Base-by-base conservation (phyloP, 2,888 invertebrate species). In the Mesochorus sp. region DNA sequence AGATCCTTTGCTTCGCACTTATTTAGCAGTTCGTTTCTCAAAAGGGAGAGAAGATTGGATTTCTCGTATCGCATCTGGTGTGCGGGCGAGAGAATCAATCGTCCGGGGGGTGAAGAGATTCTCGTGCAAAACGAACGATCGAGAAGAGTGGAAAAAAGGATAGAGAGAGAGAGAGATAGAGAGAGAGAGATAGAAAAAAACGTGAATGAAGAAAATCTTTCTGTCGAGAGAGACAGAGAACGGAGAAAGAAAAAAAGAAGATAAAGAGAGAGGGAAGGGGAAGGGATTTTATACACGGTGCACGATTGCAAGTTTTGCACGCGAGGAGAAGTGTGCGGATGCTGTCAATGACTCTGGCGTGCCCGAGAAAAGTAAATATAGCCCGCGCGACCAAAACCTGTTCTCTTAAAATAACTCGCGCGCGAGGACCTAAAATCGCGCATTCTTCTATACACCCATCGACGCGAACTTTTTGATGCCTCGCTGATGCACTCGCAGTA, bases 331-430 rank as follows among this genome's bases (percentile, higher is more conserved):
- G 62, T 64, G 55, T 57, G 55, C 67, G 59, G 73, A 85, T 80
- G 80, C 86, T 87, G 87, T 87, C 87, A 87, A 87, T 87, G 87
- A 86, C 86, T 87, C 86, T 84, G 82, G 84, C 82, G 76, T 83
- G 85, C 85, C 83, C 82, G 86, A 83, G 85, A 85, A 87, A 88
- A 86, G 86, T 89, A 89, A 89, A 89, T 88, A 89, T 88, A 89
- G 88, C 88, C 79, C 83, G 42, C 81, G 85, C 85, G 82, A 83
- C 88, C 85, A 88, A 86, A 89, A 88, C 89, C 88, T 87, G 88
- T 88, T 86, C 87, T 88, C 89, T 89, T 87, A 88, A 89, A 89
- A 89, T 89, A 89, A 89, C 88, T 85, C 76, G 85, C 84, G 85
- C 76, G 85, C 84, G 85, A 86, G 66, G 64, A 85, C 87, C 87